Base-by-base conservation (phyloP, 2,113 vertebrate species). In the Lophochroa leadbeateri region DNA sequence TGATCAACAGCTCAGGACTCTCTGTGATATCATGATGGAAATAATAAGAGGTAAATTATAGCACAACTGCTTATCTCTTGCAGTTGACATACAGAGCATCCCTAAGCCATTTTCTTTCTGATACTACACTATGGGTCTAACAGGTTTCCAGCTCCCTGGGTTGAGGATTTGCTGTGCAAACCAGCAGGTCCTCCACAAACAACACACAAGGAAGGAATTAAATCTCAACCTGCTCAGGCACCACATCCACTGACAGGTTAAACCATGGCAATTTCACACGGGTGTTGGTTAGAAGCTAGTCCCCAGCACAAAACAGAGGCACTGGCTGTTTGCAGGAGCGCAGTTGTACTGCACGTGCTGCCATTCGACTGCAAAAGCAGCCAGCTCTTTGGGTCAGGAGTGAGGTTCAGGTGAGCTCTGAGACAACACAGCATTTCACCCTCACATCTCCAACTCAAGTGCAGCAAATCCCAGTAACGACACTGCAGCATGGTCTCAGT, bases 11-110 rank as follows among this genome's bases (percentile, higher is more conserved):
- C 67, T 85, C 82, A 41, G 86, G 76, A 52, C 33, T 52, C 72
- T 41, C 6, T 24, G 8, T 3, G 43, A 33, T 61, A 68, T 52
- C 58, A 46, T 4, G 71, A 92, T 27, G 60, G 85, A 94, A 95
- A 91, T 65, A 87, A n/a, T 28, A 49, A 94, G 76, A 80, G 63
- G 77, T 52, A 85, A 92, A 95, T 92, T 76, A 90, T 1, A 69
- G 77, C 64, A 86, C 60, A 88, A 60, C 39, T 3, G 6, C 69
- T 82, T 60, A 55, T 79, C 77, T 92, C 74, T 53, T 72, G 33
- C 21, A 60, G 46, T 11, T 68, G 74, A 84, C 17, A 44, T 1
- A 49, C 0, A 0, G 2, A 52, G 61, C 1, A 2, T 41, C 68
- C 77, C 86, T 68, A 60, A 76, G 82, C 77, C 55, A 47, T 92